Percentiles rank a stretch among this genome's conserved stretches.
Conservation (phyloP, 2,113 vertebrate species). For the Tinamus guttatus region DNA sequence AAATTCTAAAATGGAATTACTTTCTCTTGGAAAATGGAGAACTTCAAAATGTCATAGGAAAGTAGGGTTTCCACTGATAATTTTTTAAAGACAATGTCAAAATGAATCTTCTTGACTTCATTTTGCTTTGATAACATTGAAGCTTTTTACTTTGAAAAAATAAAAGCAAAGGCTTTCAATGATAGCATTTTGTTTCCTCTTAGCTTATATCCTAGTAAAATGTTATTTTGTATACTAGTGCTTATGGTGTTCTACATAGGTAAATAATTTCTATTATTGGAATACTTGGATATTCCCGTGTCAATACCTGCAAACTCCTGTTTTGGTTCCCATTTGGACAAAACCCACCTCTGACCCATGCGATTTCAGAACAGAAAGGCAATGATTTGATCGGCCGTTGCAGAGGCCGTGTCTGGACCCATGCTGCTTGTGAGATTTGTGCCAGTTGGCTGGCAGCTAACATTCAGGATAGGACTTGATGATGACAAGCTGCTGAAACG, state of each 20-base stretch:
- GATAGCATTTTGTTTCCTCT: neutral
- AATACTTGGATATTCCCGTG: neutral
- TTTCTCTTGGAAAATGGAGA: neutral
- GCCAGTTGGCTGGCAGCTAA: neutral
- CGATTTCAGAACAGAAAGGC: neutral
- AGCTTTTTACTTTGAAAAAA: neutral
- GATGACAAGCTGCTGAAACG: neutral
- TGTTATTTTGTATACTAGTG: neutral
- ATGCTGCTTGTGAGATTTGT: neutral
- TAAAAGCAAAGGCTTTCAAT: neutral
- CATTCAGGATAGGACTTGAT: neutral
- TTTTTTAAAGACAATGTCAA: neutral
- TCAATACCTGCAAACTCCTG: neutral
- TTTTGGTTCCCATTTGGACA: neutral
- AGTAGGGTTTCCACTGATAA: neutral
- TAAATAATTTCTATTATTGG: neutral
- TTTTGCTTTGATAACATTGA: neutral
- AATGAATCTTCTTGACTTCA: rapidly evolving
- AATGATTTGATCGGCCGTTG: neutral
- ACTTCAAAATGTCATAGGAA: neutral
- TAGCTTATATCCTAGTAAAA: neutral
- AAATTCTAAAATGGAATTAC: neutral
- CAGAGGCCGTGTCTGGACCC: neutral
- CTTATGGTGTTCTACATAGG: neutral
- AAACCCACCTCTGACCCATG: neutral